Evolutionary conservation across 2,113 vertebrate genomes (phyloP), one percentile per base, ranked within the genome.

Genomic region (Chaetops frenatus): DNA sequence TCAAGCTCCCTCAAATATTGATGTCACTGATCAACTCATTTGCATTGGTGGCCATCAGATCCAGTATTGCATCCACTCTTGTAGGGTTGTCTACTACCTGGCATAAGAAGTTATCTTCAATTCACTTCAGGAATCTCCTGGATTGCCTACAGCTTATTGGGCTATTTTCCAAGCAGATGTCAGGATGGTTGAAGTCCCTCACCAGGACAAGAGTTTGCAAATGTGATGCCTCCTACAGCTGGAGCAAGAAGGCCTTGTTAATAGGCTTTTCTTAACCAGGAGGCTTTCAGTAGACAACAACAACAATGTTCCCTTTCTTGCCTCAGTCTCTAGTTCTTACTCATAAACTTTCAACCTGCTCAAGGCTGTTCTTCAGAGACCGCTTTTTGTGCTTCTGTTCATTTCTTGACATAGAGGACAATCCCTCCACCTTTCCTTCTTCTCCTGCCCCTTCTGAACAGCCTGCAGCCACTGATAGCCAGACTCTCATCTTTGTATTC

Each of bases 261-360:
- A 36, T 6, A 36, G 27, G 15, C 25, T 72, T n/a, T 54, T 35
- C 14, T 8, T n/a, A 64, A 64, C 31, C 15, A 62, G 27, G 6
- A 0, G 0, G 9, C 7, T 27, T 38, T 33, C 47, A 47, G 23
- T 12, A 47, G 48, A 38, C 28, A 23, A 9, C 31, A 62, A 27
- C 9, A 8, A 18, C 7, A 8, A 33, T 11, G 4, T 31, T 54
- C 17, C 7, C 17, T 67, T 67, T 60, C 28, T 61, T 54, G 21
- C 22, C 31, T 76, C 13, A 20, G 7, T 35, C 38, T 69, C 24
- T n/a, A 10, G 9, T 15, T 60, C 47, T 47, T 47, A 19, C 11
- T 51, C 21, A 11, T 24, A 69, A 62, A 12, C 4, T 77, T 62
- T 69, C 7, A 33, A 23, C 8, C 12, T 42, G 18, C 54, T 82